These are phyloP conservation scores for Eupithecia subumbrata DNA, from an alignment of 2,888 invertebrate species.

Conservation along the genomic window DNA sequence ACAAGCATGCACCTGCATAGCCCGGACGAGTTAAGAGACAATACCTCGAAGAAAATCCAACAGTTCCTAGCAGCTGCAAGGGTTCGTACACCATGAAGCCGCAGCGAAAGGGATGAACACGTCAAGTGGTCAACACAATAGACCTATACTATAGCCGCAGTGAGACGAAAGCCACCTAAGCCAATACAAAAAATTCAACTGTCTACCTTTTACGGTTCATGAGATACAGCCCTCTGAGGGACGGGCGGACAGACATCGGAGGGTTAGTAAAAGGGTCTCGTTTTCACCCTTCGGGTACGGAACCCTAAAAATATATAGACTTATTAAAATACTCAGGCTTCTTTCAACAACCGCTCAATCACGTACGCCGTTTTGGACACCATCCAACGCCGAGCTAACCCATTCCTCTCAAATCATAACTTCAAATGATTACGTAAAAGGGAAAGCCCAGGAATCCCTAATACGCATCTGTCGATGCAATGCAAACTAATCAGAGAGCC, in stretches of 20 bases:
- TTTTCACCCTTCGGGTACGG: too few species aligned
- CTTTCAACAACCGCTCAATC: not conserved
- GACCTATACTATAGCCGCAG: not conserved
- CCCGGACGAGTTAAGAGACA: not conserved
- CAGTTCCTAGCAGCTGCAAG: not conserved
- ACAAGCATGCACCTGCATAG: too few species aligned
- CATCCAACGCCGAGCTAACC: not conserved
- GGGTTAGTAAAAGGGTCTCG: too few species aligned
- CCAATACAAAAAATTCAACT: not conserved
- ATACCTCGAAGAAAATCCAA: not conserved
- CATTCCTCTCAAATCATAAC: not conserved
- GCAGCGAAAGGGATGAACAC: not conserved
- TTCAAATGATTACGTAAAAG: slow-evolving; percentile 11
- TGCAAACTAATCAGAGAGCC: not conserved
- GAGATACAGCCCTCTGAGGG: too few species aligned
- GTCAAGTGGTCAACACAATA: not conserved
- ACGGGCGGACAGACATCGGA: too few species aligned
- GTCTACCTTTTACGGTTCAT: too few species aligned
- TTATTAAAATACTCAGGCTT: not conserved
- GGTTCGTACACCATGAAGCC: not conserved
- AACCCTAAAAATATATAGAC: too few species aligned
- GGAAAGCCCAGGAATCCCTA: slow-evolving; percentile 11
- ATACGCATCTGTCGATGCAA: not conserved
- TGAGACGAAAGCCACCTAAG: not conserved
- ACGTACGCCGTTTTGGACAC: not conserved